phyloP scores from a whole-genome alignment of 1,140 invertebrate species.

The Archivesica marissinica region DNA sequence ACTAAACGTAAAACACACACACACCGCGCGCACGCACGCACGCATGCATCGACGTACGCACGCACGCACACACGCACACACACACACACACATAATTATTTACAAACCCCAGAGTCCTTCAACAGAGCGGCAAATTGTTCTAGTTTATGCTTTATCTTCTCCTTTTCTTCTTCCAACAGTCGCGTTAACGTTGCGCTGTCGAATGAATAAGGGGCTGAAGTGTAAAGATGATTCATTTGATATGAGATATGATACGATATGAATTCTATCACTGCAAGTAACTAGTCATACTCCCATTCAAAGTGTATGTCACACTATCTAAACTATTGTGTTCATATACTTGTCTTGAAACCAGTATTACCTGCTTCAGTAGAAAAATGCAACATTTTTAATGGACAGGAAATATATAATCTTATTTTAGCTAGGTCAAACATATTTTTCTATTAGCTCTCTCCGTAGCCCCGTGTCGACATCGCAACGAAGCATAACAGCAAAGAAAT shows the following conservation, averaged over 20 bases:
- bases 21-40: too few species aligned
- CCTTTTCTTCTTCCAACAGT: constrained; percentile 50
- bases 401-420: too few species aligned
- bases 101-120: constrained; percentile 47
- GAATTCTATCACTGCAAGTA: too few species aligned
- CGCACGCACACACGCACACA: too few species aligned
- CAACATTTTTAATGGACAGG: background rate
- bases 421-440: too few species aligned
- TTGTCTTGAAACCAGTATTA: background rate
- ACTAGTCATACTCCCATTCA: background rate
- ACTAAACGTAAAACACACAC: too few species aligned
- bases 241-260: too few species aligned
- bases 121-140: constrained; percentile 44
- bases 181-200: constrained; percentile 42
- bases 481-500: too few species aligned
- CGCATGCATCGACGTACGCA: too few species aligned
- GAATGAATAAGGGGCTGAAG: constrained; percentile 56
- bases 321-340: background rate
- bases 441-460: too few species aligned
- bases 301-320: background rate
- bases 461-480: too few species aligned
- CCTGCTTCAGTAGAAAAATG: background rate
- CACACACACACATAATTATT: too few species aligned
- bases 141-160: constrained; percentile 41
- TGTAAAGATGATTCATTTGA: background rate